A percentile compares a stretch with the other conserved stretches of the same genome.
Evolutionary conservation across 2,888 invertebrate species (phyloP).

Genomic region (Pristionchus mayeri): DNA sequence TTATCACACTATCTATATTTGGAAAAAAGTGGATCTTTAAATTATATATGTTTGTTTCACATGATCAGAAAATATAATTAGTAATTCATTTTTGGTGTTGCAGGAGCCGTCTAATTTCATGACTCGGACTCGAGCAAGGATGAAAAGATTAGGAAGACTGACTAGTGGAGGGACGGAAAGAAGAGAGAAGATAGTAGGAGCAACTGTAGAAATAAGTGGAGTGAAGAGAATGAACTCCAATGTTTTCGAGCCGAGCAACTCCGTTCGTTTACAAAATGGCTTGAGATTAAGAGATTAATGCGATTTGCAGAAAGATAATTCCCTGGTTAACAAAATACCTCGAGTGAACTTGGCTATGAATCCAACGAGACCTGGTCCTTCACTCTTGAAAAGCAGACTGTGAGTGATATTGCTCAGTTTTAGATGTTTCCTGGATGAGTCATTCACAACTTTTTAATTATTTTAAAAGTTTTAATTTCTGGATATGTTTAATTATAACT

Average conservation of each 20-base stretch:
- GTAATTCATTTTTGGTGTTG: not conserved
- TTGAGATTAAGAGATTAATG: no score
- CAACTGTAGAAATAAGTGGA: not conserved
- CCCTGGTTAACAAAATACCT: no score
- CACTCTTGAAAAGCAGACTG: not conserved
- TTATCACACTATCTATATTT: no score
- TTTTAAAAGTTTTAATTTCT: not conserved
- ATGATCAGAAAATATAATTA: not conserved
- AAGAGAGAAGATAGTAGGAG: not conserved
- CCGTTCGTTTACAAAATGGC: not conserved
- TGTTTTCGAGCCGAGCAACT: not conserved
- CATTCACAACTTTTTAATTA: no score
- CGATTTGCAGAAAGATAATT: no score
- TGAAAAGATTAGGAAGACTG: not conserved
- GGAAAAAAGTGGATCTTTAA: no score
- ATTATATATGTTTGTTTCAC: not conserved
- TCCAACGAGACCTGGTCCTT: not conserved
- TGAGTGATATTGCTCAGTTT: no score
- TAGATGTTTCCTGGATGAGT: no score
- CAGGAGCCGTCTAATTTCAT: conserved; percentile 31
- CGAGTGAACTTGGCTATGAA: no score
- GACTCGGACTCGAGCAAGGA: conserved; percentile 30
- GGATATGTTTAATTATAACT: not conserved
- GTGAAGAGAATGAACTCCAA: not conserved
- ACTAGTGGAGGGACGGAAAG: not conserved